These are phyloP conservation scores for Oenanthe melanoleuca DNA, from an alignment of 2,113 vertebrate species.

Conservation along the genomic window DNA sequence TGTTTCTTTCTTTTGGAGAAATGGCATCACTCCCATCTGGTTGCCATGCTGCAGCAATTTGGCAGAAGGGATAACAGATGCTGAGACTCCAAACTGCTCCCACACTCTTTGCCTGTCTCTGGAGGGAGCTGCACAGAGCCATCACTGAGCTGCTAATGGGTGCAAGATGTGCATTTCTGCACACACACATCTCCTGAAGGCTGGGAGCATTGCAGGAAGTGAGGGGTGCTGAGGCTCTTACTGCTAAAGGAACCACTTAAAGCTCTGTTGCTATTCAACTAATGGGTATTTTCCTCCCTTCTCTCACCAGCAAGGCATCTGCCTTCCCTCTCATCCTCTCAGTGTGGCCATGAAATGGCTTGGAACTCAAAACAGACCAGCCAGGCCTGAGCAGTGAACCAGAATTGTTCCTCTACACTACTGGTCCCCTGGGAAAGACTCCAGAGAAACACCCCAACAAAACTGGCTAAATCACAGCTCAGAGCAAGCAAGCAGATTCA, in stretches of 20 bases:
- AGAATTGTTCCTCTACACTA: neutral
- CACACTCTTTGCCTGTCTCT: slow-evolving; percentile 1
- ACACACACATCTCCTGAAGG: neutral
- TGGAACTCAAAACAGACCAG: neutral
- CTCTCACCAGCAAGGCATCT: neutral
- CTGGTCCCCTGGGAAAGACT: neutral
- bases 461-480: neutral
- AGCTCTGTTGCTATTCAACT: neutral
- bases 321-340: neutral
- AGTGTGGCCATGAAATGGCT: neutral
- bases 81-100: slow-evolving; percentile 27
- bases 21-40: slow-evolving; percentile 37
- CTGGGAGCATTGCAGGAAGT: neutral
- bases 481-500: neutral
- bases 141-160: slow-evolving; percentile 1
- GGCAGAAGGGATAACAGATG: slow-evolving; percentile 27
- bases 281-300: neutral
- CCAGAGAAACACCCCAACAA: neutral
- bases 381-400: neutral
- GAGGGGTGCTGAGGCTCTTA: neutral
- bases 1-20: neutral
- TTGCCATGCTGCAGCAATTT: slow-evolving; percentile 35
- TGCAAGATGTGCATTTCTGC: slow-evolving; percentile 38
- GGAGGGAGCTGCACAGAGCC: neutral
- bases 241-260: slow-evolving; percentile 22